Percentiles rank a stretch among this genome's conserved stretches.
These are phyloP conservation scores for Megalonaias nervosa DNA, from an alignment of 1,140 invertebrate genomes.

Conservation along the genomic window DNA sequence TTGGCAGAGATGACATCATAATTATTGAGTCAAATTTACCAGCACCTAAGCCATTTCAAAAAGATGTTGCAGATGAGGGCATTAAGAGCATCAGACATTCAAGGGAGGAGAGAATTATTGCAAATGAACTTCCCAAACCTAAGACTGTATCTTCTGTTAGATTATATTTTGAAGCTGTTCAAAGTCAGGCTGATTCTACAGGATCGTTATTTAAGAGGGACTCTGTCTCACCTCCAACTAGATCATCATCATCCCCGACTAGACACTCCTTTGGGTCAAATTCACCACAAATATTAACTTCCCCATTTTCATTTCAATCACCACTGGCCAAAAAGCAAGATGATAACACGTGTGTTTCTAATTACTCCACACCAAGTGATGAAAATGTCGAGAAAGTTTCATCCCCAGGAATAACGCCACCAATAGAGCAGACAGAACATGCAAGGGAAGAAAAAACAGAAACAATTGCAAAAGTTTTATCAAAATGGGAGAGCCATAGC, in stretches of 20 bases:
- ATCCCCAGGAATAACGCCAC: no score
- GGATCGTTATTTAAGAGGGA: constrained; percentile 15
- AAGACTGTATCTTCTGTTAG: constrained; percentile 61
- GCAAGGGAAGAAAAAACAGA: no score
- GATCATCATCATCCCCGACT: constrained; percentile 17
- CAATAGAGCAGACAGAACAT: no score
- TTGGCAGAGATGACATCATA: constrained; percentile 58
- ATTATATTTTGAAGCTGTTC: constrained; percentile 56
- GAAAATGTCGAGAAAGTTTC: no score
- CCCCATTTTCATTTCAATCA: constrained; percentile 23
- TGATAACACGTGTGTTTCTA: constrained; percentile 20
- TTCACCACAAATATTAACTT: constrained; percentile 14
- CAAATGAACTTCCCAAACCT: constrained; percentile 61
- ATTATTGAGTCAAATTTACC: constrained; percentile 55
- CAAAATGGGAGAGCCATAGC: no score
- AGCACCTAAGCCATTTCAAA: constrained; percentile 1
- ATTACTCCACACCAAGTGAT: neutral
- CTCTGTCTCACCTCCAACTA: constrained; percentile 8
- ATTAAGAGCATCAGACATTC: constrained; percentile 18
- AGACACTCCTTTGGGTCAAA: constrained; percentile 10
- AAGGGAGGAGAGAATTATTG: constrained; percentile 22
- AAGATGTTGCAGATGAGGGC: constrained; percentile 6
- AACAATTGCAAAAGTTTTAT: no score
- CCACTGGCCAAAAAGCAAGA: constrained; percentile 21
- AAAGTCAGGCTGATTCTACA: constrained; percentile 30